Conservation (phyloP, 2,888 invertebrate genomes). For the Blomia tropicalis region DNA sequence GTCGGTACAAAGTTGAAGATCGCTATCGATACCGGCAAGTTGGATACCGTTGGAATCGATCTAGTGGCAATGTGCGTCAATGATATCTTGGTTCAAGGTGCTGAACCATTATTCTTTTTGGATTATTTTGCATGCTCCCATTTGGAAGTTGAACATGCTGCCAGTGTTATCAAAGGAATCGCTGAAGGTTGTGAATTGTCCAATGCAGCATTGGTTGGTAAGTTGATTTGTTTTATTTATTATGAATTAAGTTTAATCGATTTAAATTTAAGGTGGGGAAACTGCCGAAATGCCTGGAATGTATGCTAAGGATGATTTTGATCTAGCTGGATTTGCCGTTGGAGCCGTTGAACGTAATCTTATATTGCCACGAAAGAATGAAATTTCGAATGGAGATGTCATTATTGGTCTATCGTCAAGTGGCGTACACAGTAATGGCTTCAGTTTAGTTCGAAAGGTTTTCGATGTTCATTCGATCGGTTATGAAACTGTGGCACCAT, state of each 20-base stretch:
- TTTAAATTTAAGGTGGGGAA: constrained; percentile 56
- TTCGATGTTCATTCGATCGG: constrained; percentile 49
- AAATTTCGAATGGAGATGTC: constrained; percentile 56
- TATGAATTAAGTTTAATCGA: background rate
- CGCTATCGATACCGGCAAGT: constrained; percentile 17
- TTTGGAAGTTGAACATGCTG: constrained; percentile 57
- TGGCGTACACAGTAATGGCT: constrained; percentile 88
- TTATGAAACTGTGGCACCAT: constrained; percentile 54
- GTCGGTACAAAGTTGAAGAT: constrained; percentile 93
- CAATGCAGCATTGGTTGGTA: constrained; percentile 74
- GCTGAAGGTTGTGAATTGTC: constrained; percentile 69
- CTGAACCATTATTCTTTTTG: constrained; percentile 84
- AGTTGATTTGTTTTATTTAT: constrained; percentile 29
- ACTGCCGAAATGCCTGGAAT: constrained; percentile 96
- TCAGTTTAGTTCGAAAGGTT: constrained; percentile 66
- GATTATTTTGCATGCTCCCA: constrained; percentile 90
- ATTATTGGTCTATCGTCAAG: constrained; percentile 71
- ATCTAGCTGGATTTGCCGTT: constrained; percentile 86
- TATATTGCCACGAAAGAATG: constrained; percentile 51
- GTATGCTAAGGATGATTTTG: constrained; percentile 72
- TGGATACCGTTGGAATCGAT: constrained; percentile 70
- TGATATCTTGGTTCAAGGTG: constrained; percentile 84
- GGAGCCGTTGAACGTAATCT: constrained; percentile 67
- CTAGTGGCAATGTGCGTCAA: constrained; percentile 97
- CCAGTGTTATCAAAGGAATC: constrained; percentile 65